Percentiles rank a stretch among this genome's conserved stretches.
phyloP scores from a whole-genome alignment of 92 coral and sea anemone genomes.

The Palythoa caribaeorum region DNA sequence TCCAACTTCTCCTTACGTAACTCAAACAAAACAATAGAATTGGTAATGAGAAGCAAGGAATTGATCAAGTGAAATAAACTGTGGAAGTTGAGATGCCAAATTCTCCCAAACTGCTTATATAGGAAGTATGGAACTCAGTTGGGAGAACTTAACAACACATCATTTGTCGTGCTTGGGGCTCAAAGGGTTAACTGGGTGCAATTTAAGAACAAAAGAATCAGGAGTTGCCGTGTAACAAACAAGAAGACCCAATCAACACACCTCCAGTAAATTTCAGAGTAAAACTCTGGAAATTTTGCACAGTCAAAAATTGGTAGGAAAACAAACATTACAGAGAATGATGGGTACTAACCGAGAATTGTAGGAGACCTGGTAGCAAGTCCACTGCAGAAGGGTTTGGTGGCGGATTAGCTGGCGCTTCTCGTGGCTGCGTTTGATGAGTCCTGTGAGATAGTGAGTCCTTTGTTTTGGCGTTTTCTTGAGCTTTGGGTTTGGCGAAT shows the following conservation, averaged over 20 bases:
- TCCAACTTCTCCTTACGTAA: no score
- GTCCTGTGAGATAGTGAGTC: neutral
- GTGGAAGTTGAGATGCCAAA: no score
- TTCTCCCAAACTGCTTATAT: no score
- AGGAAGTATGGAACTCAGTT: no score
- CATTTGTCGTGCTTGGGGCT: no score
- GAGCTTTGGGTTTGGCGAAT: conserved; percentile 9
- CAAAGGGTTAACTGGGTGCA: no score
- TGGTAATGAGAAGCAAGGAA: no score
- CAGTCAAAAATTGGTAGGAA: neutral
- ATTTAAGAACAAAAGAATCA: no score
- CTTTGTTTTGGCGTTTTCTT: neutral
- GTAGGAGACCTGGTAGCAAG: conserved; percentile 37
- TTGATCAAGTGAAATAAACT: no score
- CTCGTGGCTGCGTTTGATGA: neutral
- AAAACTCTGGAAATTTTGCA: neutral
- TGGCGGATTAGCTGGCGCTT: neutral
- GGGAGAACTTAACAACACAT: no score
- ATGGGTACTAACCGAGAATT: conserved; percentile 35
- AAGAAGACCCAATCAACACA: neutral
- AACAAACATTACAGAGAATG: neutral
- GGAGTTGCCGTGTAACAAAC: no score
- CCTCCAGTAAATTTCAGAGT: neutral
- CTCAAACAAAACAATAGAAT: no score
- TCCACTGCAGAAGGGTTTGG: conserved; percentile 22